phyloP scores from a whole-genome alignment of 1,140 invertebrate species.

The Cotesia vestalis region DNA sequence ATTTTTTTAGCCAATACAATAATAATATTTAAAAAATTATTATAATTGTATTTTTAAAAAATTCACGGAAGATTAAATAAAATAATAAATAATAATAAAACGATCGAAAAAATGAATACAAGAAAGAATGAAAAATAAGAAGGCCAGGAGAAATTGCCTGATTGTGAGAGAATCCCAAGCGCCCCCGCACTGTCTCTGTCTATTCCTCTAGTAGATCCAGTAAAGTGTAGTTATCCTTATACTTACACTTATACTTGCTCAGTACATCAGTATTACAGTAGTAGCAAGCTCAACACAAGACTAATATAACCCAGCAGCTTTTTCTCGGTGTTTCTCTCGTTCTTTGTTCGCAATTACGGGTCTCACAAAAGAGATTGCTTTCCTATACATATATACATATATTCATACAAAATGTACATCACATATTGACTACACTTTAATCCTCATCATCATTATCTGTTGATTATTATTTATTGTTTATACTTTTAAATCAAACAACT shows the following conservation, averaged over 20 bases:
- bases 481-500: no score
- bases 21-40: no score
- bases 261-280: no score
- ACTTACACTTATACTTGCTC: no score
- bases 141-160: constrained; percentile 40
- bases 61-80: background rate
- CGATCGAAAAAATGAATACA: background rate
- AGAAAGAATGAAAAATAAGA: constrained; percentile 33
- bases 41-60: background rate
- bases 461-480: no score
- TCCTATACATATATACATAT: constrained; percentile 20
- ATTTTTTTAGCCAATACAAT: no score
- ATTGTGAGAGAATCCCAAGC: constrained; percentile 33
- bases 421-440: no score
- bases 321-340: constrained; percentile 6
- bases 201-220: background rate
- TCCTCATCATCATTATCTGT: no score
- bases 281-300: background rate
- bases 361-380: constrained; percentile 31
- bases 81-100: background rate
- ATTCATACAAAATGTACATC: background rate
- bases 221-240: no score
- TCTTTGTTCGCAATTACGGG: constrained; percentile 21
- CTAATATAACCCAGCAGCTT: background rate
- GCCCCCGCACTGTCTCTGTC: constrained; percentile 17